Evolutionary conservation across 2,113 vertebrate genomes (phyloP), one percentile per base, ranked within the genome.

Genomic region (Hippocampus comes): DNA sequence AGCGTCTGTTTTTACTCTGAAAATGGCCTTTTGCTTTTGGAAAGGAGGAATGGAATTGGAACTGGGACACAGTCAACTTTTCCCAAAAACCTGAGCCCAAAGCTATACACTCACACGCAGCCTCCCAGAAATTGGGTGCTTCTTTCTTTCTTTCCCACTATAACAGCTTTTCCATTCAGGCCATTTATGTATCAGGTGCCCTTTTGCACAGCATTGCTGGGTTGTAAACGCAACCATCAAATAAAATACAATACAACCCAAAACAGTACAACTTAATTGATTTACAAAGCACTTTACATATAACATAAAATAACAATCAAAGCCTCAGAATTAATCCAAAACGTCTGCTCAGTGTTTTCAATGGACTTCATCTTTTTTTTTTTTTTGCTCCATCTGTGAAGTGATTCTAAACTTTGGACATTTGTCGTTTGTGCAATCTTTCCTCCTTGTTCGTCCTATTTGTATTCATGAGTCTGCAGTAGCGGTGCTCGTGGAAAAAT

Each of bases 131-230:
- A 20, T 63, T 83, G 86, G 81, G 86, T 78, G 82, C 88, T 89
- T 27, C 77, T 89, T 89, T 27, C 77, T 86, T 74, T 70, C 77
- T 86, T 74, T 70, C 73, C 68, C 64, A 71, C 74, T 79, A 67
- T 72, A 77, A 82, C 80, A 72, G 48, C 81, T 86, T 86, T 91
- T 88, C 84, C 85, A 83, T 85, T 85, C 80, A 84, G 74, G 55
- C 60, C 81, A 72, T 86, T 88, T 76, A 74, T 81, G 86, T 77
- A 76, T 25, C 23, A 25, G 48, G 64, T 48, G 64, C 23, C 21
- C 63, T 38, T 76, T 43, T 63, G 66, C 66, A 38, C 34, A 38
- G 34, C 34, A 38, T 7, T 38, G 34, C 34, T 38, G 34, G 34
- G 34, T 38, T 38, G 34, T 6, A 38, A 38, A 7, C 2, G 34